Percentiles rank a stretch among this genome's conserved stretches.
These are phyloP conservation scores for Augochlora pura DNA, from an alignment of 1,140 invertebrate genomes.

Conservation along the genomic window DNA sequence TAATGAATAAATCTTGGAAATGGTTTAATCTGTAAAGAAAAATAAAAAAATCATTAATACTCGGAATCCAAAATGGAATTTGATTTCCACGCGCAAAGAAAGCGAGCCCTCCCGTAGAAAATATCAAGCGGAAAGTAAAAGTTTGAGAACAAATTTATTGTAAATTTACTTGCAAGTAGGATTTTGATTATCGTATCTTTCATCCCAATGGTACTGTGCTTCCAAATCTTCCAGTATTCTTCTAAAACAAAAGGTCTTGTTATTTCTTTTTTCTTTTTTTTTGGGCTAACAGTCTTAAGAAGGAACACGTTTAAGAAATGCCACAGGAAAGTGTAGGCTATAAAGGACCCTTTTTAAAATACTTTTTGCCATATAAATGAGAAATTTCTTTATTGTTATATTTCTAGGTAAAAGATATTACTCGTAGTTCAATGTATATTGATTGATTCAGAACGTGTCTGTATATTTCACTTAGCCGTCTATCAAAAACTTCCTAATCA, in stretches of 20 bases:
- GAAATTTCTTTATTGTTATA: background rate
- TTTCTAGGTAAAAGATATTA: no score
- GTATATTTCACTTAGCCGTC: conserved; percentile 15
- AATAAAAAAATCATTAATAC: conserved; percentile 29
- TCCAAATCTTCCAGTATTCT: conserved; percentile 48
- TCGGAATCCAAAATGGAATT: background rate
- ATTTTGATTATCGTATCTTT: conserved; percentile 27
- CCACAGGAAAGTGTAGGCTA: conserved; percentile 8
- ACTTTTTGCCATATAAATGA: conserved; percentile 43
- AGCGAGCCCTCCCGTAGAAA: background rate
- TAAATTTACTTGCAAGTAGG: conserved; percentile 47
- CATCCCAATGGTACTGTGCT: conserved; percentile 44
- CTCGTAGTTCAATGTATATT: background rate
- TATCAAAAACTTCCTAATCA: conserved; percentile 10
- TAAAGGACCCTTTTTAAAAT: background rate
- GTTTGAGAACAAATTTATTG: conserved; percentile 25
- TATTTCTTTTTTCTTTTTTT: conserved; percentile 2
- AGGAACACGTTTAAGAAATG: background rate
- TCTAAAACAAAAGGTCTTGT: conserved; percentile 52
- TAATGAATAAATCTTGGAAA: conserved; percentile 35
- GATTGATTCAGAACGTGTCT: background rate
- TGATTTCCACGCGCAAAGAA: background rate
- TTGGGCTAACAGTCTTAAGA: background rate
- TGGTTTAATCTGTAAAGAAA: conserved; percentile 46
- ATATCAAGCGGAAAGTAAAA: conserved; percentile 8